Conservation (phyloP, 2,797 vertebrate genomes). For the Helarctos malayanus region DNA sequence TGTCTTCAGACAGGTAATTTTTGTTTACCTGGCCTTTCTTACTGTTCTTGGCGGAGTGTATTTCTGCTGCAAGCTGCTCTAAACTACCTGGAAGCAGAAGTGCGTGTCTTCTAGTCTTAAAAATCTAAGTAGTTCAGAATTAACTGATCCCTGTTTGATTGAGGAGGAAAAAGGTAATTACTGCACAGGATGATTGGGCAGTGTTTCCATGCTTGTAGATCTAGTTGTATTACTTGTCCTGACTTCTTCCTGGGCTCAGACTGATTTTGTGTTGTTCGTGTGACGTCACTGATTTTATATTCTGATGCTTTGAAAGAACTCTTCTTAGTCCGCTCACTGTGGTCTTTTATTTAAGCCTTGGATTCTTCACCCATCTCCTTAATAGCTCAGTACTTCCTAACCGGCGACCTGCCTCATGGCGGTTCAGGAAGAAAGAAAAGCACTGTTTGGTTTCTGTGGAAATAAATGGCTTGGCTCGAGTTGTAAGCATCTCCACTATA, state of each 20-base stretch:
- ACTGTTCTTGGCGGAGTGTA: not conserved
- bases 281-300: not conserved
- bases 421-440: constrained; percentile 2
- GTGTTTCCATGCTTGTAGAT: not conserved
- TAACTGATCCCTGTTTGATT: not conserved
- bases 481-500: not conserved
- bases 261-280: not conserved
- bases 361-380: not conserved
- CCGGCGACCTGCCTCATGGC: not conserved
- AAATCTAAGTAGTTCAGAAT: not conserved
- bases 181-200: not conserved
- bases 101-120: not conserved
- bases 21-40: not conserved
- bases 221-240: not conserved
- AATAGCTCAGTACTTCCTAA: not conserved
- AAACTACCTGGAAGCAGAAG: not conserved
- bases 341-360: not conserved
- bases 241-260: not conserved
- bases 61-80: not conserved
- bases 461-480: not conserved
- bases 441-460: not conserved
- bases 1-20: not conserved
- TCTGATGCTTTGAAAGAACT: constrained; percentile 22
- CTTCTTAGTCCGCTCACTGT: not conserved
- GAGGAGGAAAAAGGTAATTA: not conserved